Conservation (phyloP, 2,888 invertebrate species). For the Deladenus siricidicola region DNA sequence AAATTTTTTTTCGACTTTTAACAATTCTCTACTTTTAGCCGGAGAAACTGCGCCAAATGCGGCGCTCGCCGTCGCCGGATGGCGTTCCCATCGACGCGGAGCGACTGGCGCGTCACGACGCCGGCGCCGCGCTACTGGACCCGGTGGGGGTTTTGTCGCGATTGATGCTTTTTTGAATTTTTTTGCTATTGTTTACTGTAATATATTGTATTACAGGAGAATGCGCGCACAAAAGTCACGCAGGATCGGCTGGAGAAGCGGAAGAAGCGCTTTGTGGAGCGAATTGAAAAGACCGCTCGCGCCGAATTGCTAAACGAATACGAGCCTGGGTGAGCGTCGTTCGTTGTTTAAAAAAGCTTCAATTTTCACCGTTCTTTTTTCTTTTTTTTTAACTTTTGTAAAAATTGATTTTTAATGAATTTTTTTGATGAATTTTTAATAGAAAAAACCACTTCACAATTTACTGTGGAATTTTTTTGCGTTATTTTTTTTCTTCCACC, state of each 20-base stretch:
- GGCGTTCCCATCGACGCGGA: slow-evolving; percentile 6
- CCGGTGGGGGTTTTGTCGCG: slow-evolving; percentile 12
- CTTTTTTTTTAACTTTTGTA: no score
- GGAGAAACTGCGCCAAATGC: no score
- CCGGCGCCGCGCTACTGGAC: slow-evolving; percentile 18
- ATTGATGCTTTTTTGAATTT: background rate
- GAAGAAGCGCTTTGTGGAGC: slow-evolving; percentile 35
- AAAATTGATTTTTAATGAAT: no score
- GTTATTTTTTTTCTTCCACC: no score
- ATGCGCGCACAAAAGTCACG: slow-evolving; percentile 21
- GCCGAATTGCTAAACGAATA: slow-evolving; percentile 36
- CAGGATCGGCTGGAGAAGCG: slow-evolving; percentile 33
- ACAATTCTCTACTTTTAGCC: no score
- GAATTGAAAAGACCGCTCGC: slow-evolving; percentile 35
- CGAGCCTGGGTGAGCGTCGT: slow-evolving; percentile 28
- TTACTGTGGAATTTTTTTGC: no score
- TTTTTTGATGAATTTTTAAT: no score
- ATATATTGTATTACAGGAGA: slow-evolving; percentile 13
- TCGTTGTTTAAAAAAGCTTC: no score
- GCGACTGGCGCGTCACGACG: slow-evolving; percentile 16
- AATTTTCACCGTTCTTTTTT: no score
- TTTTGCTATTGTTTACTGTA: background rate
- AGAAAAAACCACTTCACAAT: no score
- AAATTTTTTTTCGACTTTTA: no score
- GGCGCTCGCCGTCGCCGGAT: no score